phyloP scores from a whole-genome alignment of 37 sponge, comb jelly and placozoan genomes.

The Beroe forskalii region DNA sequence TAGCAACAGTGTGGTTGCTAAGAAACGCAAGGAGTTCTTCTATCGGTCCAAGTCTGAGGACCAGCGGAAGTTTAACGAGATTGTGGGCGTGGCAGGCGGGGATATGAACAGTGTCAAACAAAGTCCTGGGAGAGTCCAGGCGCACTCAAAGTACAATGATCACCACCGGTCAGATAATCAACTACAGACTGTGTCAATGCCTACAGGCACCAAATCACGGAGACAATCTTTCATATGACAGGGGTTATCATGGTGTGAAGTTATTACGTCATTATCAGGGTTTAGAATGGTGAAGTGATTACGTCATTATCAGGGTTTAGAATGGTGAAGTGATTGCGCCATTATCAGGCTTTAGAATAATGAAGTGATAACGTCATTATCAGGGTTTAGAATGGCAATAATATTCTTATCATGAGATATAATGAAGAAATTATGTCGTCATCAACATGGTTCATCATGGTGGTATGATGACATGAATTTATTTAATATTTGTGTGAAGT shows the following conservation, averaged over 20 bases:
- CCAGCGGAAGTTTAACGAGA: not conserved
- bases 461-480: no score
- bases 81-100: not conserved
- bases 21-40: slow-evolving; percentile 9
- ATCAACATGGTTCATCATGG: no score
- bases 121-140: not conserved
- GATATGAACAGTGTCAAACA: not conserved
- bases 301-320: no score
- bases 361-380: no score
- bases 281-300: no score
- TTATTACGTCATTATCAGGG: no score
- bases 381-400: no score
- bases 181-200: not conserved
- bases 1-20: not conserved
- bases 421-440: no score
- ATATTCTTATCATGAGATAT: no score
- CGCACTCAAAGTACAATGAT: not conserved
- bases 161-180: slow-evolving; percentile 41
- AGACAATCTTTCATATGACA: not conserved
- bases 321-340: no score
- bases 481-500: no score
- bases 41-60: slow-evolving; percentile 37
- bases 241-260: not conserved
- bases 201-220: not conserved
- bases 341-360: no score